phyloP scores from a whole-genome alignment of 2,113 vertebrate species.

The Aegithalos caudatus region DNA sequence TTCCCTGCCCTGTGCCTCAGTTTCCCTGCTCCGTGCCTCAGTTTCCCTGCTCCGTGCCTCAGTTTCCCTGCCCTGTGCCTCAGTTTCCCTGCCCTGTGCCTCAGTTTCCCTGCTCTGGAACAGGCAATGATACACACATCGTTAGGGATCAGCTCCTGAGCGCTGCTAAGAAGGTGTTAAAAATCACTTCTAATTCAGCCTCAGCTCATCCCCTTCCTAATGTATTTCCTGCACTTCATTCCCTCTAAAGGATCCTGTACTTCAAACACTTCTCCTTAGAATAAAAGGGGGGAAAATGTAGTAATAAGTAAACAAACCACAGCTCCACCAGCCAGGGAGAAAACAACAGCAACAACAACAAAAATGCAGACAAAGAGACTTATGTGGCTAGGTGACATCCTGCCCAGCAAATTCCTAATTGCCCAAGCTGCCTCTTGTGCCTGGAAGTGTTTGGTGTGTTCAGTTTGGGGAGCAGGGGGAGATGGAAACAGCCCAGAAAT shows the following conservation, averaged over 20 bases:
- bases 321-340: not conserved
- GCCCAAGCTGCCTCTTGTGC: not conserved
- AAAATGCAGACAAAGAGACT: not conserved
- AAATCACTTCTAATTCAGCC: not conserved
- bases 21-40: too few relatives aligned
- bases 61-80: too few relatives aligned
- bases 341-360: not conserved
- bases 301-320: not conserved
- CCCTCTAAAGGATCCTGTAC: not conserved
- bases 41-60: too few relatives aligned
- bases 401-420: not conserved
- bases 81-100: too few relatives aligned
- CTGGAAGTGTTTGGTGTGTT: not conserved
- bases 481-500: not conserved
- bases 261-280: not conserved
- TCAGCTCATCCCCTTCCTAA: not conserved
- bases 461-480: not conserved
- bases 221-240: not conserved
- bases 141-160: not conserved
- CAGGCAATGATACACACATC: not conserved
- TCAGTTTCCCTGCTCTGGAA: not conserved
- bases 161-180: not conserved
- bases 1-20: too few relatives aligned
- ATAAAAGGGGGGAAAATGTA: not conserved
- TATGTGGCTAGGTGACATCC: constrained; percentile 17